Evolutionary conservation across 2,797 vertebrate genomes (phyloP).

Genomic region (Spea hammondii): DNA sequence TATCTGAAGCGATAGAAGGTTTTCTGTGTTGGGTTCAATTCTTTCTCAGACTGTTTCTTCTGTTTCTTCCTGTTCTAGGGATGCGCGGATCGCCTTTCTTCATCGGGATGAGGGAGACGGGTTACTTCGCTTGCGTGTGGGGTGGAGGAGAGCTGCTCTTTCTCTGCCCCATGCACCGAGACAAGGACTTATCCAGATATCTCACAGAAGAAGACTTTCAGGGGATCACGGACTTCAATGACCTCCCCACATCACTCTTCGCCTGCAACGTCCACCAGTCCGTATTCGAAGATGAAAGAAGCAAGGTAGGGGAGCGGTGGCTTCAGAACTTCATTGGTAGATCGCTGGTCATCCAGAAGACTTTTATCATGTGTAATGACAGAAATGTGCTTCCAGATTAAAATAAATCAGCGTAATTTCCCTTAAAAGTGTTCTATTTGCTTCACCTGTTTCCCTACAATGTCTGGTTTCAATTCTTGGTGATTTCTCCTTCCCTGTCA

Average conservation of each 20-base stretch:
- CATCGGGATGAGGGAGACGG: slow-evolving; percentile 68
- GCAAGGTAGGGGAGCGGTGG: slow-evolving; percentile 69
- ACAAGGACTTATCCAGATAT: slow-evolving; percentile 61
- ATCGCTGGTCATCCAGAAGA: too few relatives aligned
- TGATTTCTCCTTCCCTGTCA: too few relatives aligned
- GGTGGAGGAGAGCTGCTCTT: slow-evolving; percentile 73
- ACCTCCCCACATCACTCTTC: slow-evolving; percentile 79
- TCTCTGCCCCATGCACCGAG: slow-evolving; percentile 69
- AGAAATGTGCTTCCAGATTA: too few relatives aligned
- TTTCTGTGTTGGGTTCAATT: too few relatives aligned
- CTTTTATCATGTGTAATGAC: too few relatives aligned
- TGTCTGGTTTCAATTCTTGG: too few relatives aligned
- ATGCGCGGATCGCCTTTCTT: slow-evolving; percentile 81
- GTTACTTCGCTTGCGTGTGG: slow-evolving; percentile 62
- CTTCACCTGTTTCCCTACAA: too few relatives aligned
- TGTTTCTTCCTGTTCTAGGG: slow-evolving; percentile 57
- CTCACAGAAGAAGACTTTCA: slow-evolving; percentile 74
- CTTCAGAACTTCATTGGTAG: too few relatives aligned
- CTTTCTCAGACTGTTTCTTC: not conserved
- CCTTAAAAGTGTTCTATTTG: too few relatives aligned
- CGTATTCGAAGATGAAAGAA: slow-evolving; percentile 78
- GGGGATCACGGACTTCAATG: slow-evolving; percentile 82
- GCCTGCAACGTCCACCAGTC: slow-evolving; percentile 84
- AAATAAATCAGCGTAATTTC: too few relatives aligned
- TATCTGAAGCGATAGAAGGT: too few relatives aligned